A percentile compares a stretch with the other conserved stretches of the same genome.
Conservation (phyloP, 2,113 vertebrate genomes). For the Rhea pennata region DNA sequence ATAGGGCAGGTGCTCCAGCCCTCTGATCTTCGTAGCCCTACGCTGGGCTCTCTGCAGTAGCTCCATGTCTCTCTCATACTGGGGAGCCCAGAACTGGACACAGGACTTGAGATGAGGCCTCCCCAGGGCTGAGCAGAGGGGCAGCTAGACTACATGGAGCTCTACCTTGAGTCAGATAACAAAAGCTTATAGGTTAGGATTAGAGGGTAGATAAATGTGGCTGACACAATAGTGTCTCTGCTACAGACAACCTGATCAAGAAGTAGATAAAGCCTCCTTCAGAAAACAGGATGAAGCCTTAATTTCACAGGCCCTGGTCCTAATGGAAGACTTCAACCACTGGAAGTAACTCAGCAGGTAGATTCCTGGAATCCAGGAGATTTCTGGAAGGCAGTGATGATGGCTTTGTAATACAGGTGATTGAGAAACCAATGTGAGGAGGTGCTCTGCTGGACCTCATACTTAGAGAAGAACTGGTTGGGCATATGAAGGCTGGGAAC, state of each 20-base stretch:
- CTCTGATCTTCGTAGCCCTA: too few relatives aligned
- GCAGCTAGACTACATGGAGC: neutral
- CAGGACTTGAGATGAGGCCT: too few relatives aligned
- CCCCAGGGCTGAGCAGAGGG: neutral
- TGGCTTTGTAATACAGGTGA: neutral
- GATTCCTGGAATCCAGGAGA: neutral
- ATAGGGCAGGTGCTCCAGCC: too few relatives aligned
- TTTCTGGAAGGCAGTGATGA: neutral
- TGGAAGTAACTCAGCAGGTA: neutral
- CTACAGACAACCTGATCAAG: neutral
- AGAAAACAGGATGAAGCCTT: neutral
- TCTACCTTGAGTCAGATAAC: neutral
- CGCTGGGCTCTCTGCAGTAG: too few relatives aligned
- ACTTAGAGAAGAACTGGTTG: neutral
- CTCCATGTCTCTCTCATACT: too few relatives aligned
- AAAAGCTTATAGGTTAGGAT: neutral
- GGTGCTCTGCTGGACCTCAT: neutral
- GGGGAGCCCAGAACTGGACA: too few relatives aligned
- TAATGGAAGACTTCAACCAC: neutral
- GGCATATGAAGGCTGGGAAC: neutral
- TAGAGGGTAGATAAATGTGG: neutral
- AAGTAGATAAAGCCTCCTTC: neutral
- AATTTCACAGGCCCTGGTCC: neutral
- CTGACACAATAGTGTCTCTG: neutral
- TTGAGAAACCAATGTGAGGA: neutral